A percentile compares a stretch with the other conserved stretches of the same genome.
These are phyloP conservation scores for Cotesia typhae DNA, from an alignment of 1,140 invertebrate genomes.

Conservation along the genomic window DNA sequence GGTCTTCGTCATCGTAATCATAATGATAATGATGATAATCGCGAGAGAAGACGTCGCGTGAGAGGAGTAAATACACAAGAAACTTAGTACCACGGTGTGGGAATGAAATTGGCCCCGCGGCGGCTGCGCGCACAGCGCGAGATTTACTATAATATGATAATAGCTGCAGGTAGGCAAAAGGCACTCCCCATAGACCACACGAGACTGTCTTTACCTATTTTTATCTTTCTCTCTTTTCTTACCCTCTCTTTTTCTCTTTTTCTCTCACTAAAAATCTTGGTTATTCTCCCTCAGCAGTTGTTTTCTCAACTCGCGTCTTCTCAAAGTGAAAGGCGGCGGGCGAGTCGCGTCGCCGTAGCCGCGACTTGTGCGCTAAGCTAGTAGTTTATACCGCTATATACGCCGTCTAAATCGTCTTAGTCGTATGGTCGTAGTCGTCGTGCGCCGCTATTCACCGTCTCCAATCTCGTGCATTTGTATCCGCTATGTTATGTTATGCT, in stretches of 20 bases:
- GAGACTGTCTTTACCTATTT: constrained; percentile 20
- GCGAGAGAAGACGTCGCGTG: constrained; percentile 5
- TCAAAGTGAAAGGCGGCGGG: constrained; percentile 64
- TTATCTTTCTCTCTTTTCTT: neutral
- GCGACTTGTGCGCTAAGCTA: constrained; percentile 49
- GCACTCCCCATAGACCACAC: constrained; percentile 48
- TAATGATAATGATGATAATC: neutral
- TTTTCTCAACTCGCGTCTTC: constrained; percentile 56
- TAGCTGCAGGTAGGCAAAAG: constrained; percentile 52
- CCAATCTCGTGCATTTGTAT: constrained; percentile 24
- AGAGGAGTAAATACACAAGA: constrained; percentile 9
- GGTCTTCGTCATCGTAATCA: constrained; percentile 12
- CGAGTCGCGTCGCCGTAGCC: constrained; percentile 55
- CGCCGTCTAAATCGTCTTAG: constrained; percentile 25
- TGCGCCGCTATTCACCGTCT: constrained; percentile 18
- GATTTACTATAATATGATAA: constrained; percentile 62
- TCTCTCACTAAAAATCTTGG: constrained; percentile 4
- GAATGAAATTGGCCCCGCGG: constrained; percentile 54
- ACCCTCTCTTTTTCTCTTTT: constrained; percentile 8
- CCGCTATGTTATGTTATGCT: constrained; percentile 26
- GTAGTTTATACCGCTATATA: constrained; percentile 38
- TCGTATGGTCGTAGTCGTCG: constrained; percentile 20
- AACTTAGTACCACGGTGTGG: constrained; percentile 30
- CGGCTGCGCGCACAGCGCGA: constrained; percentile 39
- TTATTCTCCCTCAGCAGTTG: constrained; percentile 36